These are phyloP conservation scores for Triplophysa rosa DNA, from an alignment of 2,113 vertebrate genomes.

Conservation along the genomic window DNA sequence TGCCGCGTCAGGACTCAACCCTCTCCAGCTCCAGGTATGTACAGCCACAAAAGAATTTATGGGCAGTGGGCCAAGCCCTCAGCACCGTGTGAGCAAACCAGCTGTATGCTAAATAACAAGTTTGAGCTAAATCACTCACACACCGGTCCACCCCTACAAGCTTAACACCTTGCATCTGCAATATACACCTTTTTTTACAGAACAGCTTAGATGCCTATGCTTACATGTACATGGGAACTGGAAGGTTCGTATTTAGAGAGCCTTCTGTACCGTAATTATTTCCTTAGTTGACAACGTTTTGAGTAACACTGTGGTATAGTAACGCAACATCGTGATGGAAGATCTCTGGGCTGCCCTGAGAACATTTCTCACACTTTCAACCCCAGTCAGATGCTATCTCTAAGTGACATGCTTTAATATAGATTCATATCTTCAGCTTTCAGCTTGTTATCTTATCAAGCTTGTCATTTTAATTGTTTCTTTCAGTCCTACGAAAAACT, in stretches of 20 bases:
- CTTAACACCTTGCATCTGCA: constrained; percentile 89
- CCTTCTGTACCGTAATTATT: constrained; percentile 58
- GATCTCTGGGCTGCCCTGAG: constrained; percentile 59
- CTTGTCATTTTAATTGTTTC: constrained; percentile 13
- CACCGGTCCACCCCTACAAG: constrained; percentile 75
- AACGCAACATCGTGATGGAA: constrained; percentile 53
- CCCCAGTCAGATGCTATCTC: constrained; percentile 64
- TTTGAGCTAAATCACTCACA: constrained; percentile 87
- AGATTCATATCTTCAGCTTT: constrained; percentile 62
- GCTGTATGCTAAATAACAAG: constrained; percentile 96
- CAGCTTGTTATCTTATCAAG: constrained; percentile 25
- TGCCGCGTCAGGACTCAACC: constrained; percentile 99
- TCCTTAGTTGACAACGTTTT: constrained; percentile 34
- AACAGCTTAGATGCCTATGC: constrained; percentile 64
- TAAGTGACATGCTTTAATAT: constrained; percentile 67
- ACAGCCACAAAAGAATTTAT: constrained; percentile 82
- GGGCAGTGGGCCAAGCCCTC: constrained; percentile 83
- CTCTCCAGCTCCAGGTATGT: constrained; percentile 99
- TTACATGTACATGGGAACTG: constrained; percentile 53
- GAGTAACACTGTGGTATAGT: neutral
- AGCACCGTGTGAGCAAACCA: constrained; percentile 85
- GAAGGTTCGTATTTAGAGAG: constrained; percentile 64
- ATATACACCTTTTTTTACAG: constrained; percentile 71
- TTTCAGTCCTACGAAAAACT: constrained; percentile 37
- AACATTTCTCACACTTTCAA: constrained; percentile 60